Percentiles rank a stretch among this genome's conserved stretches.
Conservation (phyloP, 2,888 invertebrate genomes). For the Coleophora flavipennella region DNA sequence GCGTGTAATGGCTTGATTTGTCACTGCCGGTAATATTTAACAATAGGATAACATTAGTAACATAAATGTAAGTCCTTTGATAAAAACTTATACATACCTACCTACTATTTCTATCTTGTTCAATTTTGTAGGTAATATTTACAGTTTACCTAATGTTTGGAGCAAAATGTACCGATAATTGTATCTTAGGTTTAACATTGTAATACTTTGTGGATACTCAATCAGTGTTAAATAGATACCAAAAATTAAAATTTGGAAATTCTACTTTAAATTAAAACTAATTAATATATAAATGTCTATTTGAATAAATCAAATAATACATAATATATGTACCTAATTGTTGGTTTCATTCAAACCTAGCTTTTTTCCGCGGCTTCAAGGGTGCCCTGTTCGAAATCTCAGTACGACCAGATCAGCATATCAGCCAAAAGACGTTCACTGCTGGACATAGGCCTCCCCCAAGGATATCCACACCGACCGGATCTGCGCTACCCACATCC, state of each 20-base stretch:
- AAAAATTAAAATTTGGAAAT: slow-evolving; percentile 65
- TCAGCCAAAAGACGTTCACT: no score
- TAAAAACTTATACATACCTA: slow-evolving; percentile 58
- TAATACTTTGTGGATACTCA: slow-evolving; percentile 53
- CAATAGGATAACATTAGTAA: slow-evolving; percentile 44
- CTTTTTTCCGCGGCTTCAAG: no score
- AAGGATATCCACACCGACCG: no score
- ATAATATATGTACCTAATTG: slow-evolving; percentile 48
- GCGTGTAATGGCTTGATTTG: slow-evolving; percentile 55
- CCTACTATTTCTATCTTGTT: slow-evolving; percentile 67
- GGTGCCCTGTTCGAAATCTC: no score
- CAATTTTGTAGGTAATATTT: slow-evolving; percentile 70
- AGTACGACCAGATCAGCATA: no score
- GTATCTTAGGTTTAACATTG: slow-evolving; percentile 54
- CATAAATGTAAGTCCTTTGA: slow-evolving; percentile 67
- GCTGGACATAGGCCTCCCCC: no score
- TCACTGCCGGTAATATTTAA: slow-evolving; percentile 65
- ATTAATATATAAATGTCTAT: slow-evolving; percentile 66
- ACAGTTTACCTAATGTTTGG: slow-evolving; percentile 65
- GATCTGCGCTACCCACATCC: no score
- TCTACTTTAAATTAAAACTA: slow-evolving; percentile 45
- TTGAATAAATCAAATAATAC: slow-evolving; percentile 67
- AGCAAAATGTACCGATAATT: slow-evolving; percentile 58
- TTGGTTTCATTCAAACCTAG: slow-evolving; percentile 54
- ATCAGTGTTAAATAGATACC: slow-evolving; percentile 66